Evolutionary conservation across 2,888 invertebrate species (phyloP).

Genomic region (Colletes collaris): DNA sequence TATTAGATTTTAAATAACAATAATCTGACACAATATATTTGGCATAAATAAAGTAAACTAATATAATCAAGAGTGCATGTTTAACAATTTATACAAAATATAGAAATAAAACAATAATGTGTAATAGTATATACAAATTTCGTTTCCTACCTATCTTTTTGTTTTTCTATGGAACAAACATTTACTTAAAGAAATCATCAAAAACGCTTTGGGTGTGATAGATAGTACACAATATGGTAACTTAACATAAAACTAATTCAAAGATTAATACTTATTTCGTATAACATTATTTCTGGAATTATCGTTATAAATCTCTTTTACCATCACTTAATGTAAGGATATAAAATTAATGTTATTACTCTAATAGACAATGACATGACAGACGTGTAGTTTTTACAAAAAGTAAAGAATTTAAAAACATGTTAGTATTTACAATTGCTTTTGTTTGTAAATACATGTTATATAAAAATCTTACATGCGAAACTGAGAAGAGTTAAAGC

Average conservation of each 20-base stretch:
- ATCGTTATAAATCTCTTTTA: slow-evolving; percentile 57
- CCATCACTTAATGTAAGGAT: slow-evolving; percentile 55
- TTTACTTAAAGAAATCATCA: slow-evolving; percentile 27
- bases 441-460: slow-evolving; percentile 33
- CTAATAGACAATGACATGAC: slow-evolving; percentile 54
- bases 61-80: slow-evolving; percentile 38
- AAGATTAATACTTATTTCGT: slow-evolving; percentile 40
- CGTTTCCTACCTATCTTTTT: slow-evolving; percentile 22
- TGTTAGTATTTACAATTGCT: slow-evolving; percentile 37
- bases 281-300: slow-evolving; percentile 41
- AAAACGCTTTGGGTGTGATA: slow-evolving; percentile 24
- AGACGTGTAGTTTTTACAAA: slow-evolving; percentile 61
- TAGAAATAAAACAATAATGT: slow-evolving; percentile 46
- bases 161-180: slow-evolving; percentile 35
- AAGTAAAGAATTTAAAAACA: slow-evolving; percentile 43
- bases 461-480: slow-evolving; percentile 26
- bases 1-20: slow-evolving; percentile 38
- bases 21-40: slow-evolving; percentile 35
- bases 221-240: slow-evolving; percentile 29
- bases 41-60: slow-evolving; percentile 42
- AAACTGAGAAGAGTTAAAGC: slow-evolving; percentile 39
- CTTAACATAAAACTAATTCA: slow-evolving; percentile 35
- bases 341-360: slow-evolving; percentile 57
- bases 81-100: slow-evolving; percentile 54
- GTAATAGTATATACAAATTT: slow-evolving; percentile 48